Evolutionary conservation across 2,113 vertebrate genomes (phyloP).

Genomic region (Gnathonemus longibarbis): DNA sequence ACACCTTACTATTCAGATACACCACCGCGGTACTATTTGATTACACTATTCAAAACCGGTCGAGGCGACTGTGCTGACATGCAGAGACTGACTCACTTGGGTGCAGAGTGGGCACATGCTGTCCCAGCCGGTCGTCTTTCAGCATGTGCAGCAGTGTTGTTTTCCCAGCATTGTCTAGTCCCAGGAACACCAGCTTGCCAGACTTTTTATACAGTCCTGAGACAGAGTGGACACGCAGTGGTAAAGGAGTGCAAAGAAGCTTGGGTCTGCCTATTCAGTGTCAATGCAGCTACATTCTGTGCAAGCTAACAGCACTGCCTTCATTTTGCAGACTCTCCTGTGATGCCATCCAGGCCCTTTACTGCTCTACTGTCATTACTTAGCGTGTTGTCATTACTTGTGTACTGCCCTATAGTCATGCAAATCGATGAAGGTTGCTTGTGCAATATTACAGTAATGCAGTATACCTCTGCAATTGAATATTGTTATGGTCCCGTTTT

Average conservation of each 20-base stretch:
- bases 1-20: not conserved
- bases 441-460: not conserved
- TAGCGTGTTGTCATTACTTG: no score
- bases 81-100: slow-evolving; percentile 75
- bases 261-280: not conserved
- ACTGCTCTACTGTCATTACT: not conserved
- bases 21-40: not conserved
- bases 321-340: not conserved
- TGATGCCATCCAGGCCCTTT: not conserved
- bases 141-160: slow-evolving; percentile 97
- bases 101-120: slow-evolving; percentile 92
- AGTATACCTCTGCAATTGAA: not conserved
- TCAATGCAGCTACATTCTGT: no score
- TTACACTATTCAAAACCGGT: not conserved
- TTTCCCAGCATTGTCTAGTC: slow-evolving; percentile 97
- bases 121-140: slow-evolving; percentile 96
- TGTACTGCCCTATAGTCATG: not conserved
- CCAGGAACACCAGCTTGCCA: slow-evolving; percentile 96
- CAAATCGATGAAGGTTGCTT: not conserved
- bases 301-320: not conserved
- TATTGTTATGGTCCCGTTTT: not conserved
- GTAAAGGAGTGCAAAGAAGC: not conserved
- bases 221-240: slow-evolving; percentile 36
- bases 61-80: not conserved
- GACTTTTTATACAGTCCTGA: slow-evolving; percentile 96